Evolutionary conservation across 2,113 vertebrate species (phyloP), one percentile per base, ranked within the genome.

Genomic region (Amphiprion percula): DNA sequence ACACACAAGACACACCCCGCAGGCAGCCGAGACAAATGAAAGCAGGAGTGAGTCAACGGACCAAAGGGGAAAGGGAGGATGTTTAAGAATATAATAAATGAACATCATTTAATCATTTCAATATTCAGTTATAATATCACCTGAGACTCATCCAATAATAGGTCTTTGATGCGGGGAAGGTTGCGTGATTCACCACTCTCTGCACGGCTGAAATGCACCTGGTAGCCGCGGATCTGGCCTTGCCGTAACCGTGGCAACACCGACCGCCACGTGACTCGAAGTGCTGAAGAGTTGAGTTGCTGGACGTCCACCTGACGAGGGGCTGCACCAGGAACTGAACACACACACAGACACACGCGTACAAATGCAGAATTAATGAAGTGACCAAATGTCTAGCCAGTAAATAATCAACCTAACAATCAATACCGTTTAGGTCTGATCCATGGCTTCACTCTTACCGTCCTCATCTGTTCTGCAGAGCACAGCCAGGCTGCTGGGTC

Each of bases 101-200:
- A 77, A 33, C 50, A 8, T 21, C 37, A 55, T 56, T 77, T 56
- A 65, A 76, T 68, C 61, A 74, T 77, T 76, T 59, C 64, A 74
- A 83, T 68, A 53, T 76, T 76, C 55, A 68, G 82, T 54, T 41
- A n/a, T 63, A 66, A 79, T 37, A 85, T 93, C 78, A 99, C 97
- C 97, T 98, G 97, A 74, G 96, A 94, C 0, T 99, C 97, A 0
- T 97, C 96, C 94, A 99, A 92, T 93, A 99, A 95, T 84, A 99
- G 83, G 46, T 98, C 97, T 95, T 96, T 97, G 91, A 99, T 98
- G 49, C 95, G 95, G 76, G 97, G 96, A 68, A 96, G 94, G 84
- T 95, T 97, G 37, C 94, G 94, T 52, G 98, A 96, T 93, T 97
- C 96, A 15, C 96, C 92, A 7, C 96, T 95, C 82, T 96, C 96